These are phyloP conservation scores for Urosaurus nigricauda DNA, from an alignment of 2,797 vertebrate species.

Conservation along the genomic window DNA sequence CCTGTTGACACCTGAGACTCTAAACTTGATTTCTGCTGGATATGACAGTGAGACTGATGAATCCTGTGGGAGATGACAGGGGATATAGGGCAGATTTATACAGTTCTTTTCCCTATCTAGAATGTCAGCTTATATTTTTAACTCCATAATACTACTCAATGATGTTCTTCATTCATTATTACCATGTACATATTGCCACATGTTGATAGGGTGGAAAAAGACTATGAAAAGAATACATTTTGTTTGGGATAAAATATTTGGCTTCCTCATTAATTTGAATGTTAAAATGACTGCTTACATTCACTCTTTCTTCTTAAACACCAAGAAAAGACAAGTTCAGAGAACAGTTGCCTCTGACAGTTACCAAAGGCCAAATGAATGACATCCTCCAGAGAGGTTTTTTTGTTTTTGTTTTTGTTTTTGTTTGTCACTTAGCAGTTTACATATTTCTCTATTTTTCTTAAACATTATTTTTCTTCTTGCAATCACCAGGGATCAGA, in stretches of 20 bases:
- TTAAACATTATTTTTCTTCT: slow-evolving; percentile 70
- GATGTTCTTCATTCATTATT: background rate
- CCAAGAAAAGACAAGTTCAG: slow-evolving; percentile 76
- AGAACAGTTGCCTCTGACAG: slow-evolving; percentile 79
- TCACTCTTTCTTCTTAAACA: slow-evolving; percentile 67
- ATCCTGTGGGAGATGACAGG: no score
- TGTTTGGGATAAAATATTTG: background rate
- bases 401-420: slow-evolving; percentile 79
- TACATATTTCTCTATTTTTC: slow-evolving; percentile 80
- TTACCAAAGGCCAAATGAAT: slow-evolving; percentile 76
- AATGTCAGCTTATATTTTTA: background rate
- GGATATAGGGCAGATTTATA: no score
- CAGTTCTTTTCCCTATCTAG: no score
- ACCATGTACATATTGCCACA: background rate
- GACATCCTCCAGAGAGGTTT: slow-evolving; percentile 82
- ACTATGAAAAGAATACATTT: slow-evolving; percentile 25
- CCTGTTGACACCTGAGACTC: no score
- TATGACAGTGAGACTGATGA: no score
- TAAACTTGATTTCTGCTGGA: no score
- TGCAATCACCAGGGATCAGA: slow-evolving; percentile 79
- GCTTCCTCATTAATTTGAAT: slow-evolving; percentile 62
- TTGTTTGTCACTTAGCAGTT: slow-evolving; percentile 86
- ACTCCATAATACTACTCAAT: background rate
- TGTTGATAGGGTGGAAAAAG: background rate
- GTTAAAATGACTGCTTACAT: slow-evolving; percentile 62